These are phyloP conservation scores for Mastigias papua DNA, from an alignment of 30 jellyfish, hydroid and myxozoan species.

Conservation along the genomic window DNA sequence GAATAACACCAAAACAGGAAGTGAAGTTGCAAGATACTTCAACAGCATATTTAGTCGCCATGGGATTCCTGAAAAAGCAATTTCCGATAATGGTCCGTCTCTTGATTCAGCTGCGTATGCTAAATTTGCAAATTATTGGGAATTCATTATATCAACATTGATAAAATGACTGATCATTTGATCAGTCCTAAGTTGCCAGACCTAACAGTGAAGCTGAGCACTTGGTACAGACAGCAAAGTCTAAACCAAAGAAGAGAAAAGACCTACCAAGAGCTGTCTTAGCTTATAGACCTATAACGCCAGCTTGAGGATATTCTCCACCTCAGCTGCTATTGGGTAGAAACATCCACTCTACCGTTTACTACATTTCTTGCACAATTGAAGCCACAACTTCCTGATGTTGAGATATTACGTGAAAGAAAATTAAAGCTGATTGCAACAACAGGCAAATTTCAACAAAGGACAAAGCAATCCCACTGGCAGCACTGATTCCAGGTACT, in stretches of 20 bases:
- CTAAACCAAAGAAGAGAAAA: not conserved
- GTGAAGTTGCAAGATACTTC: slow-evolving; percentile 2
- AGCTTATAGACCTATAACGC: not conserved
- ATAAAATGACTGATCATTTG: no score
- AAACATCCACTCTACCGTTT: not conserved
- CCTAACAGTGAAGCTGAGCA: not conserved
- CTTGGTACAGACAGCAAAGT: not conserved
- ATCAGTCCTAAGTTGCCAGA: not conserved
- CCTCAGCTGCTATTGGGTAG: not conserved
- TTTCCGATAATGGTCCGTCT: slow-evolving; percentile 24
- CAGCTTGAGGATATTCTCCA: not conserved
- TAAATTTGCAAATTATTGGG: slow-evolving; percentile 16
- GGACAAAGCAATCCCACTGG: not conserved
- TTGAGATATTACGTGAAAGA: not conserved
- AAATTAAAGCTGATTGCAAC: not conserved
- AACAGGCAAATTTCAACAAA: not conserved
- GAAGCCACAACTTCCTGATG: not conserved
- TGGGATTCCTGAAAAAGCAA: slow-evolving; percentile 22
- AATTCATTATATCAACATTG: not conserved
- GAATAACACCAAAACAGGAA: not conserved
- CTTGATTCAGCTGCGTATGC: slow-evolving; percentile 6
- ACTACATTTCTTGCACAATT: not conserved
- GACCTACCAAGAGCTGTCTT: not conserved
- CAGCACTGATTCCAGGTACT: not conserved
- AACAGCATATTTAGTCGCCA: slow-evolving; percentile 28